A percentile compares a stretch with the other conserved stretches of the same genome.
These are phyloP conservation scores for Stictocephala bisonia DNA, from an alignment of 2,888 invertebrate genomes.

Conservation along the genomic window DNA sequence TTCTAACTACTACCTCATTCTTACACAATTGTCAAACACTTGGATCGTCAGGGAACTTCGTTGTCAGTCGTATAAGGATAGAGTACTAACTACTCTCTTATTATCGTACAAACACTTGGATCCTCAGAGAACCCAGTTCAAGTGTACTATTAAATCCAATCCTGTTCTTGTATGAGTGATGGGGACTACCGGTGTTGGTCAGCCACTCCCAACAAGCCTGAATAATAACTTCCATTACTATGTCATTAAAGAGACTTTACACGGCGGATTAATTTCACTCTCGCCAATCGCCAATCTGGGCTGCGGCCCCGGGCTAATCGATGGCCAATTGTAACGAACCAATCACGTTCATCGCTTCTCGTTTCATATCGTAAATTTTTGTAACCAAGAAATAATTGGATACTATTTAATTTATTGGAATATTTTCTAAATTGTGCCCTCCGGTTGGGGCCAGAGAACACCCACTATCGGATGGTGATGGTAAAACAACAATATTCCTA, in stretches of 20 bases:
- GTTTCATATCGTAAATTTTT: slow-evolving; percentile 39
- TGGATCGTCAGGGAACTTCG: too few relatives aligned
- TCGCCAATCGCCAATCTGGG: slow-evolving; percentile 26
- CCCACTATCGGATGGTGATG: too few relatives aligned
- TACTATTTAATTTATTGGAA: slow-evolving; percentile 38
- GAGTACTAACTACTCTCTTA: too few relatives aligned
- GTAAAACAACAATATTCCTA: too few relatives aligned
- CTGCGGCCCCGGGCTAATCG: slow-evolving; percentile 20
- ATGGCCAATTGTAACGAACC: slow-evolving; percentile 38
- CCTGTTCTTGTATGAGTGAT: slow-evolving; percentile 17
- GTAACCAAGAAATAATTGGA: slow-evolving; percentile 39
- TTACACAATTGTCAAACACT: too few relatives aligned
- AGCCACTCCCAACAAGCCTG: slow-evolving; percentile 32
- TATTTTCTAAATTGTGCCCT: slow-evolving; percentile 27
- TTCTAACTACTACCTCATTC: too few relatives aligned
- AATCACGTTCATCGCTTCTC: slow-evolving; percentile 29
- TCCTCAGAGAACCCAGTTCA: too few relatives aligned
- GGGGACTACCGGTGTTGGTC: slow-evolving; percentile 35
- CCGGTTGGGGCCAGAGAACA: too few relatives aligned
- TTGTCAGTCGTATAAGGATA: too few relatives aligned
- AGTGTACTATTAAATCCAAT: too few relatives aligned
- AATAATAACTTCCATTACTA: slow-evolving; percentile 48
- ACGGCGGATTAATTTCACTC: slow-evolving; percentile 45
- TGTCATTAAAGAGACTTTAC: slow-evolving; percentile 46
- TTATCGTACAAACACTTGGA: too few relatives aligned